Evolutionary conservation across 2,113 vertebrate species (phyloP).

Genomic region (Mionectes macconnelli): DNA sequence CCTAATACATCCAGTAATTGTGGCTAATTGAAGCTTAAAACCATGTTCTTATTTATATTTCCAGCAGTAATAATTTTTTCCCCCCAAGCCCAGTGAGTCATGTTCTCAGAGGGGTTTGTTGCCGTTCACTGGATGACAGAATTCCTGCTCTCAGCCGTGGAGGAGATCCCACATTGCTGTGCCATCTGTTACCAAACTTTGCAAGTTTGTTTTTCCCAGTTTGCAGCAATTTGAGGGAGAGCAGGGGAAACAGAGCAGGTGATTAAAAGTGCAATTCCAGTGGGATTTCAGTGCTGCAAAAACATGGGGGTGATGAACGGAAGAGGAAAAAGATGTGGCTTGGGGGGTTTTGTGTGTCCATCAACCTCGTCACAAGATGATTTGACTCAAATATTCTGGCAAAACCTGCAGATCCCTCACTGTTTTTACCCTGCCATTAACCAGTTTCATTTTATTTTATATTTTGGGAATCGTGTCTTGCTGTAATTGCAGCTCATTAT

Average conservation of each 20-base stretch:
- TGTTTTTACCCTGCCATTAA: neutral
- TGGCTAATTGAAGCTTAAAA: neutral
- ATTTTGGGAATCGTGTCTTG: neutral
- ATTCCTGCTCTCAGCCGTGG: neutral
- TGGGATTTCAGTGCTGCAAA: neutral
- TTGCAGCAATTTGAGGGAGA: conserved; percentile 3
- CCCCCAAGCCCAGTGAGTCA: neutral
- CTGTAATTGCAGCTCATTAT: conserved; percentile 47
- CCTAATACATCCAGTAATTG: neutral
- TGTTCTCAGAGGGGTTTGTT: neutral
- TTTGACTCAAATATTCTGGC: neutral
- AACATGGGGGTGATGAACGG: neutral
- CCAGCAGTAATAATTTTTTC: neutral
- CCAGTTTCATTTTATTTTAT: neutral
- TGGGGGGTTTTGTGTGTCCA: neutral
- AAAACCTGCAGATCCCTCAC: neutral
- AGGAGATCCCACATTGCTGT: neutral
- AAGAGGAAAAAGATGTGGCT: neutral
- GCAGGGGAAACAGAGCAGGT: neutral
- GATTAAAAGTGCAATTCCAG: neutral
- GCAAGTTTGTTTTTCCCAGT: neutral
- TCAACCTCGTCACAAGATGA: neutral
- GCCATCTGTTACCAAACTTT: conserved; percentile 19
- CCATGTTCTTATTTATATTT: neutral
- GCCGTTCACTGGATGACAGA: neutral